A percentile compares a stretch with the other conserved stretches of the same genome.
These are phyloP conservation scores for Sinopyrophorus schimmeli DNA, from an alignment of 2,888 invertebrate species.

Conservation along the genomic window DNA sequence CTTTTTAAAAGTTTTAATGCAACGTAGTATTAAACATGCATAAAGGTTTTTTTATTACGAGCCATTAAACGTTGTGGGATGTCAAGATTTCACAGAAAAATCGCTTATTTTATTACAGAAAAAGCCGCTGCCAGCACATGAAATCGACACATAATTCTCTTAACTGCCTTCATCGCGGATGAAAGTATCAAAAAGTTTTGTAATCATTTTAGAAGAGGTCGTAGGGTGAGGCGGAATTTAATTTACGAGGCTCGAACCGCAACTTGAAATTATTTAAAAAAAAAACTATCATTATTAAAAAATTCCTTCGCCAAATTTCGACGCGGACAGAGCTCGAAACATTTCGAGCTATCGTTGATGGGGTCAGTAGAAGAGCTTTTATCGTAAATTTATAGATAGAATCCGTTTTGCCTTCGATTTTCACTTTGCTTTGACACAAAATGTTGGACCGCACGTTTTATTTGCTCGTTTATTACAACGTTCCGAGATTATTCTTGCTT, in stretches of 20 bases:
- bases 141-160: slow-evolving; percentile 14
- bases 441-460: slow-evolving; percentile 31
- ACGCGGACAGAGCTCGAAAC: slow-evolving; percentile 10
- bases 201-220: slow-evolving; percentile 7
- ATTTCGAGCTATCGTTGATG: slow-evolving; percentile 13
- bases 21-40: slow-evolving; percentile 4
- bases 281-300: too few species aligned
- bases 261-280: too few species aligned
- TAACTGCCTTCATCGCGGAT: slow-evolving; percentile 8
- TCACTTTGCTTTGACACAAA: slow-evolving; percentile 33
- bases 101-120: slow-evolving; percentile 14
- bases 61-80: slow-evolving; percentile 5
- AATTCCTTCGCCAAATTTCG: too few species aligned
- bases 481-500: slow-evolving; percentile 24
- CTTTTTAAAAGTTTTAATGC: slow-evolving; percentile 18
- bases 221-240: slow-evolving; percentile 4
- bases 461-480: slow-evolving; percentile 33
- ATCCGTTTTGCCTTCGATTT: slow-evolving; percentile 31
- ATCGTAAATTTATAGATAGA: slow-evolving; percentile 29
- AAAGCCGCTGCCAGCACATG: slow-evolving; percentile 12
- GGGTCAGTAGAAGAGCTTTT: slow-evolving; percentile 17
- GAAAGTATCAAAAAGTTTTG: slow-evolving; percentile 6
- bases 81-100: slow-evolving; percentile 3
- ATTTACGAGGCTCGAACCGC: too few species aligned
- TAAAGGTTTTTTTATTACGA: slow-evolving; percentile 17